phyloP scores from a whole-genome alignment of 2,888 invertebrate genomes.

The Mesochorus sp. region DNA sequence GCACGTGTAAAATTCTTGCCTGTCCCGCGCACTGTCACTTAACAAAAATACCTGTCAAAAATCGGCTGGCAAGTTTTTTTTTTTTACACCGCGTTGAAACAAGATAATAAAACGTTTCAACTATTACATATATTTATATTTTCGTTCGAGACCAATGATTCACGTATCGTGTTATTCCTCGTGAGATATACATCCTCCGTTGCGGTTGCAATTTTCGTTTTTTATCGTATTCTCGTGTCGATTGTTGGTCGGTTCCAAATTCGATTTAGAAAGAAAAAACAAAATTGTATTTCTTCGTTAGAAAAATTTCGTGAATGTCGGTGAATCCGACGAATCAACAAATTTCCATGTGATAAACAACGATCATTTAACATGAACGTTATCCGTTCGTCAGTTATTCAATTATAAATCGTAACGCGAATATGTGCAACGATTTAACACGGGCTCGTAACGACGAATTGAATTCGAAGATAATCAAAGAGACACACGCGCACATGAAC shows the following conservation, averaged over 20 bases:
- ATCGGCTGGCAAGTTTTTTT: slow-evolving; percentile 6
- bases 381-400: too few relatives aligned
- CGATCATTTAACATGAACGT: too few relatives aligned
- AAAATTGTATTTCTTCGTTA: too few relatives aligned
- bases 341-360: too few relatives aligned
- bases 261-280: too few relatives aligned
- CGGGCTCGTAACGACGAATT: too few relatives aligned
- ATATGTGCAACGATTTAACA: too few relatives aligned
- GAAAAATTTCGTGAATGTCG: not conserved
- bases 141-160: slow-evolving; percentile 52
- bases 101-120: not conserved
- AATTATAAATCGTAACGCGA: too few relatives aligned
- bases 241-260: not conserved
- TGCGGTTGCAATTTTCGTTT: not conserved
- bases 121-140: not conserved
- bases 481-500: too few relatives aligned
- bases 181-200: slow-evolving; percentile 60
- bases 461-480: too few relatives aligned
- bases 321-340: not conserved
- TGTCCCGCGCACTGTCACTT: slow-evolving; percentile 57
- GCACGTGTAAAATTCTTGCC: slow-evolving; percentile 11
- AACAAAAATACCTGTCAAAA: slow-evolving; percentile 44
- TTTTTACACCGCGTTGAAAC: too few relatives aligned
- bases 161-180: slow-evolving; percentile 61
- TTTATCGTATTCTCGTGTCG: not conserved